phyloP scores from a whole-genome alignment of 1,140 invertebrate genomes.

The Drosophila bocki region DNA sequence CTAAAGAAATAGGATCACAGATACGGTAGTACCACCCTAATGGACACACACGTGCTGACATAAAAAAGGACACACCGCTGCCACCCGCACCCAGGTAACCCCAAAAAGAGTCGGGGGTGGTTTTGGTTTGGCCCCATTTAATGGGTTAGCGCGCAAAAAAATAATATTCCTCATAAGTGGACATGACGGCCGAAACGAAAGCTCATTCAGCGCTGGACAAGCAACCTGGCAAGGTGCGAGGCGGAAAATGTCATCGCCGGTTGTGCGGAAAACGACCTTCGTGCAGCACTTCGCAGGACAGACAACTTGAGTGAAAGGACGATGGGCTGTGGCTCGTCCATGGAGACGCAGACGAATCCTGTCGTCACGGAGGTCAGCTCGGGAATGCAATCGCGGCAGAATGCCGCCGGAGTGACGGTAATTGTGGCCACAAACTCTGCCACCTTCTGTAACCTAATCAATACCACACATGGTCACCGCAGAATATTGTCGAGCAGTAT shows the following conservation, averaged over 20 bases:
- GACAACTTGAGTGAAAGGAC: slow-evolving; percentile 38
- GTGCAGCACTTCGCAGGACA: slow-evolving; percentile 32
- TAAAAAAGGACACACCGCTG: not conserved
- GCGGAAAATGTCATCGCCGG: slow-evolving; percentile 55
- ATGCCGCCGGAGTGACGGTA: slow-evolving; percentile 56
- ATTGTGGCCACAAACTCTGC: not conserved
- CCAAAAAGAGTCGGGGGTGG: slow-evolving; percentile 8
- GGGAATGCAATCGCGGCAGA: slow-evolving; percentile 50
- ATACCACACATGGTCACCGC: slow-evolving; percentile 24
- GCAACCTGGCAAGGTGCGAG: slow-evolving; percentile 40
- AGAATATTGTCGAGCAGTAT: slow-evolving; percentile 69
- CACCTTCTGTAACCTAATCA: slow-evolving; percentile 27
- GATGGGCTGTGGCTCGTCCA: slow-evolving; percentile 83
- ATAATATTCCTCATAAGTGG: slow-evolving; percentile 62
- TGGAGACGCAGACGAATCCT: slow-evolving; percentile 66
- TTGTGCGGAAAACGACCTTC: slow-evolving; percentile 13
- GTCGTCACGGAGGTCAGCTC: slow-evolving; percentile 47
- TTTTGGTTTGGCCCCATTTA: slow-evolving; percentile 24
- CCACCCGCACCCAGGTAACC: not conserved
- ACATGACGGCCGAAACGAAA: slow-evolving; percentile 37
- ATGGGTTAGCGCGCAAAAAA: slow-evolving; percentile 60
- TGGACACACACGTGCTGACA: slow-evolving; percentile 24
- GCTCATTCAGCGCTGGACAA: slow-evolving; percentile 66
- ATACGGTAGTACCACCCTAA: slow-evolving; percentile 4
- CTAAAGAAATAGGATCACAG: not conserved